Evolutionary conservation across 92 coral and sea anemone species (phyloP), one percentile per base, ranked within the genome.

Genomic region (Palythoa grandiflora): DNA sequence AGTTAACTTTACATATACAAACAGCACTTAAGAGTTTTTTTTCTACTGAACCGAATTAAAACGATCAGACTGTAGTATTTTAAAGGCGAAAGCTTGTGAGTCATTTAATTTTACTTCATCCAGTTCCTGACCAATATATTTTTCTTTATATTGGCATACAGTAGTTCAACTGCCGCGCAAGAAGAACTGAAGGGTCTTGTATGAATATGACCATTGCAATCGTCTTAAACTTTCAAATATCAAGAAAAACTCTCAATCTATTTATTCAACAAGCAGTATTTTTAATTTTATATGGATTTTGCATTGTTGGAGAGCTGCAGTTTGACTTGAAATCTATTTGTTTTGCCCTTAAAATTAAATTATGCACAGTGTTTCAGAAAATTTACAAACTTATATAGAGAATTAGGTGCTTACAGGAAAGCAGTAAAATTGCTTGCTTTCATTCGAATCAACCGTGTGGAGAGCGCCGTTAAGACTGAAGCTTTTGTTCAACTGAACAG

Each of bases 391-490:
- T 11, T 52, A 15, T 55, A 55, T 11, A 16, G 1, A 60, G n/a
- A 2, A 2, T 63, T 16, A 63, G 5, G 9, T 75, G 28, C 59
- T 36, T 20, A 28, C n/a, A n/a, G n/a, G 35, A 47, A 47, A 40
- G 10, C 14, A 5, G 20, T 21, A 37, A 12, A 76, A 17, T 53
- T 16, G 3, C 5, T 73, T 16, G 11, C 50, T 17, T 16, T 52
- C 47, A 1, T 70, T 20, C 38, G 38, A 28, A 14, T 9, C 20
- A 54, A 28, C 28, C 20, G 44, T 53, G 17, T 13, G 35, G 68
- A 15, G 40, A 51, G 21, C n/a, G 37, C 61, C 84, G n/a, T 81
- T 81, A 47, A 81, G 40, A 48, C 44, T 19, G 38, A 60, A 60
- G 84, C 8, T 48, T 81, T 66, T 63, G 74, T 80, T 80, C 13